These are phyloP conservation scores for Venustoraphidia nigricollis DNA, from an alignment of 2,888 invertebrate species.

Conservation along the genomic window DNA sequence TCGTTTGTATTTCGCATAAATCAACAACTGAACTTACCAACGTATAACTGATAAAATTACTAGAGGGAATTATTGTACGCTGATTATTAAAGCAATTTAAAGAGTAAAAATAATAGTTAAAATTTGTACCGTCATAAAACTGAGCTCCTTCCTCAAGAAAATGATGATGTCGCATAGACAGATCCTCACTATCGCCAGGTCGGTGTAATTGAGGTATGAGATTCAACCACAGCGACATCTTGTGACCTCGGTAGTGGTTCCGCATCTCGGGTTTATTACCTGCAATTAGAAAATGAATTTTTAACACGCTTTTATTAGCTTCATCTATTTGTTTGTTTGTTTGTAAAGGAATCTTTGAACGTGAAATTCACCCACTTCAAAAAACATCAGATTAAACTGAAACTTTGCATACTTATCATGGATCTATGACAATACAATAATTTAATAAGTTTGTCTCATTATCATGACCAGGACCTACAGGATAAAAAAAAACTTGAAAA, in stretches of 20 bases:
- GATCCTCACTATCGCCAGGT: constrained; percentile 64
- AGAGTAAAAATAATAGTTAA: background rate
- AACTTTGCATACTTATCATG: no score
- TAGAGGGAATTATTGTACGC: no score
- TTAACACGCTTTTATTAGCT: no score
- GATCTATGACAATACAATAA: no score
- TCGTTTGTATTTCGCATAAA: background rate
- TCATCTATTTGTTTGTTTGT: background rate
- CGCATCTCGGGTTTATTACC: constrained; percentile 62
- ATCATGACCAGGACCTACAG: no score
- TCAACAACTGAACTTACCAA: background rate
- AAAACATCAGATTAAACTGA: no score
- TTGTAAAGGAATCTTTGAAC: no score
- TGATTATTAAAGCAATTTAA: no score
- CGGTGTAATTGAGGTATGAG: constrained; percentile 80
- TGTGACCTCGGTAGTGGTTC: constrained; percentile 87
- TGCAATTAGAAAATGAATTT: constrained; percentile 20
- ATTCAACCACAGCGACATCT: constrained; percentile 85
- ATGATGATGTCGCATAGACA: constrained; percentile 77
- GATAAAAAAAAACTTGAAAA: no score
- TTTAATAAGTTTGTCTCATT: no score
- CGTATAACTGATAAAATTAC: background rate
- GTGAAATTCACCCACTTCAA: no score
- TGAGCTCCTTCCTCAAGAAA: constrained; percentile 65
- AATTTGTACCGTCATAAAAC: constrained; percentile 55